A percentile compares a stretch with the other conserved stretches of the same genome.
phyloP scores from a whole-genome alignment of 2,113 vertebrate genomes.

The Odontesthes bonariensis region DNA sequence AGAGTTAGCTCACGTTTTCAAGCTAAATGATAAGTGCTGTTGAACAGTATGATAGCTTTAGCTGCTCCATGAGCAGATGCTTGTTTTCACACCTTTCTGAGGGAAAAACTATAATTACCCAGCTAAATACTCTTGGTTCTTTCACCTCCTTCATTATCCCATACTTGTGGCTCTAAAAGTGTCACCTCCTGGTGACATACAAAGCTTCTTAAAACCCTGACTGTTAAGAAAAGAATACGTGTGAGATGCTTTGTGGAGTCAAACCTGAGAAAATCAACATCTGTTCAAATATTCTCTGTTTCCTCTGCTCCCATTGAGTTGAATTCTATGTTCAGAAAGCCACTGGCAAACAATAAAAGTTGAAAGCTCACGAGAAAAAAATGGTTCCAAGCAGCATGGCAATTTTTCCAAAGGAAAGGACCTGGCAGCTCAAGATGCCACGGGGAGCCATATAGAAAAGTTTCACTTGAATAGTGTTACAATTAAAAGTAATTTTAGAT shows the following conservation, averaged over 20 bases:
- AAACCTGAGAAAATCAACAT: constrained; percentile 49
- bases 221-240: constrained; percentile 13
- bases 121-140: constrained; percentile 37
- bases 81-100: constrained; percentile 15
- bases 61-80: background rate
- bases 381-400: background rate
- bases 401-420: background rate
- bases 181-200: constrained; percentile 22
- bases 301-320: constrained; percentile 25
- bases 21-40: background rate
- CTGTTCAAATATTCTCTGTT: constrained; percentile 22
- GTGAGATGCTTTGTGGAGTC: background rate
- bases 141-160: constrained; percentile 49
- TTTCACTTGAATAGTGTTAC: background rate
- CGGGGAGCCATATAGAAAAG: background rate
- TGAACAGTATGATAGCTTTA: background rate
- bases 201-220: constrained; percentile 20
- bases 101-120: constrained; percentile 34
- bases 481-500: background rate
- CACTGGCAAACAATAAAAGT: constrained; percentile 12
- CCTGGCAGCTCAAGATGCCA: background rate
- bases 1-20: constrained; percentile 4
- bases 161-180: constrained; percentile 33
- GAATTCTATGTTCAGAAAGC: constrained; percentile 33
- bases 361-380: constrained; percentile 20